Evolutionary conservation across 2,797 vertebrate genomes (phyloP), one percentile per base, ranked within the genome.

Genomic region (Denticeps clupeoides): DNA sequence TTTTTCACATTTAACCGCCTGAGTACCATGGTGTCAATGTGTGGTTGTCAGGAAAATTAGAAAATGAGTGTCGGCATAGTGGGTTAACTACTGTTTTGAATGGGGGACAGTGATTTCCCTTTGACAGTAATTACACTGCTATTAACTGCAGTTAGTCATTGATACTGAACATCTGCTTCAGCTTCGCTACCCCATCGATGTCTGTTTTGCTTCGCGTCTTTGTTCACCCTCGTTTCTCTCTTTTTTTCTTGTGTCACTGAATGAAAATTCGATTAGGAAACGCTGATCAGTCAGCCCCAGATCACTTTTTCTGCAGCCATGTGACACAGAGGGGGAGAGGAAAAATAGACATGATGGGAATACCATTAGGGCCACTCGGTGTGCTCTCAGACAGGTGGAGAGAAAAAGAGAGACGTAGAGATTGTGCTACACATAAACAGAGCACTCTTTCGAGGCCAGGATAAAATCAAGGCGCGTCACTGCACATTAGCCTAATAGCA

Each of bases 401-500:
- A 28, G 27, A 28, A 10, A 28, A 4, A n/a, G 28, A 11, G 11
- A 11, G 4, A 29, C 28, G 29, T 7, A 29, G 28, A 12, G 2
- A 29, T 10, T 3, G 10, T 28, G 4, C 4, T 4, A 38, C 18
- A 38, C 18, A 16, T 35, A 19, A 21, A 21, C 19, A 38, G 21
- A 33, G 21, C 38, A n/a, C n/a, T n/a, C 7, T 13, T 4, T 18
- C 26, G 22, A 22, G 15, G 24, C 45, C 45, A 15, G 23, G 10
- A 9, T 13, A 32, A 12, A 38, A 27, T 12, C 9, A 26, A 47
- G 9, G 23, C 13, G 24, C 24, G 33, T 38, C 47, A 8, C 47
- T 49, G 32, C 18, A 27, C 43, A 53, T 53, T 22, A 53, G 44
- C 35, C 51, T 46, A 53, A 41, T 46, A 38, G 51, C 4, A 16